Conservation (phyloP, 2,888 invertebrate genomes). For the Plusia festucae region DNA sequence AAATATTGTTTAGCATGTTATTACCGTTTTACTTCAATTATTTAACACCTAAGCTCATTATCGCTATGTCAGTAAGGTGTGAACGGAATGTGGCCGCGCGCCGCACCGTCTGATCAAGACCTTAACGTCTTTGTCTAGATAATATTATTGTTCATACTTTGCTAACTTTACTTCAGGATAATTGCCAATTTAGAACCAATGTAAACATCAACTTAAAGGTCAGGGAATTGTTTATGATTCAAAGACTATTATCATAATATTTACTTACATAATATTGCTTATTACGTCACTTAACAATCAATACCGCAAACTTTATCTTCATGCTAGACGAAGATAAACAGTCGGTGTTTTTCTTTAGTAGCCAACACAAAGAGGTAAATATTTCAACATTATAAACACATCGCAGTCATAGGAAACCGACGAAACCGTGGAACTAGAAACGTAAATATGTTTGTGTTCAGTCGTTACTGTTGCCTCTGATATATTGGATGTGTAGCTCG, state of each 20-base stretch:
- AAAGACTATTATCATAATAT: constrained; percentile 3
- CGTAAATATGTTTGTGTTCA: constrained; percentile 79
- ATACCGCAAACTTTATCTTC: background rate
- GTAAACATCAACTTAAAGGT: constrained; percentile 16
- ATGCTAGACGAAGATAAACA: background rate
- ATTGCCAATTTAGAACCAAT: constrained; percentile 22
- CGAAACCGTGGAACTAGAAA: constrained; percentile 46
- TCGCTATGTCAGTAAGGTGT: constrained; percentile 39
- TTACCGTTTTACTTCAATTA: constrained; percentile 40
- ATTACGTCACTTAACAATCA: constrained; percentile 6
- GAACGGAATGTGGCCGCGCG: constrained; percentile 49
- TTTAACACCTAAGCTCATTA: constrained; percentile 47
- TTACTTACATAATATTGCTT: background rate
- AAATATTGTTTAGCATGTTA: constrained; percentile 44
- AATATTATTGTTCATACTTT: constrained; percentile 33
- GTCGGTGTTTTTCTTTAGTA: constrained; percentile 11
- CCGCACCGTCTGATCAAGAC: constrained; percentile 33
- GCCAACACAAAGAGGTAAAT: constrained; percentile 5
- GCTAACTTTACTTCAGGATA: constrained; percentile 23
- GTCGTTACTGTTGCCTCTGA: constrained; percentile 64
- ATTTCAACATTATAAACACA: constrained; percentile 34
- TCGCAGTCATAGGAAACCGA: constrained; percentile 13
- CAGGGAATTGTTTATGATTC: constrained; percentile 11
- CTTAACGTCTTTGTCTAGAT: constrained; percentile 31
- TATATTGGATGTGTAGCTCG: constrained; percentile 76